Base-by-base conservation (phyloP, 64 coral and sea anemone species). In the Porites lutea region DNA sequence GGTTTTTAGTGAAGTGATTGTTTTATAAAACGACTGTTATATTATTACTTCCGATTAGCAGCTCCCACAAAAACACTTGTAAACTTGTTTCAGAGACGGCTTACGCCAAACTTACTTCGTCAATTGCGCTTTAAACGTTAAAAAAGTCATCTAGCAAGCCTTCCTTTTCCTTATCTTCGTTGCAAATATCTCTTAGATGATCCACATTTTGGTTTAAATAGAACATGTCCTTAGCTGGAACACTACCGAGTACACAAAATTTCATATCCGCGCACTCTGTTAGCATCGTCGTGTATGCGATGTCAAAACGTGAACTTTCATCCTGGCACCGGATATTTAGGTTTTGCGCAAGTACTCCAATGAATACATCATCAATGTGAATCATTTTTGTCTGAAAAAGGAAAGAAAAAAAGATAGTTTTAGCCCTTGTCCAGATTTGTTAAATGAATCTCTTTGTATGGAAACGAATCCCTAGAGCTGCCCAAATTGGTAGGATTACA, bases 231-330 rank as follows among this genome's bases (percentile, higher is more conserved):
- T 91, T 97, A 6, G 88, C 64, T 2, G 92, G 95, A 77, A 97
- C 95, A 52, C 92, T 85, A 22, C 95, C 95, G 5, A 97, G 72
- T 2, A 90, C 83, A 52, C 92, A 97, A 51, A 97, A 91, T 10
- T 90, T 79, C 50, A 94, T 72, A 18, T 97, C 95, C 61, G 91
- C 88, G 69, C 95, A 97, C 68, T 97, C 95, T 0, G 88, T 94
- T 58, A 97, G 68, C 95, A 97, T 97, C 0, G 92, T 97, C 14
- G 95, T 97, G 82, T 97, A 97, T 5, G 88, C 71, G 2, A 88
- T 97, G 75, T 97, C 95, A 23, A 94, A 97, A 65, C 75, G 71
- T 14, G 75, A 88, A 20, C 87, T 82, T 27, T 88, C 69, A 52
- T 97, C 95, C 7, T 2, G 19, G 23, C 88, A 93, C 3, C 14